Conservation (phyloP, 2,888 invertebrate species). For the Chymomyza fuscimana region DNA sequence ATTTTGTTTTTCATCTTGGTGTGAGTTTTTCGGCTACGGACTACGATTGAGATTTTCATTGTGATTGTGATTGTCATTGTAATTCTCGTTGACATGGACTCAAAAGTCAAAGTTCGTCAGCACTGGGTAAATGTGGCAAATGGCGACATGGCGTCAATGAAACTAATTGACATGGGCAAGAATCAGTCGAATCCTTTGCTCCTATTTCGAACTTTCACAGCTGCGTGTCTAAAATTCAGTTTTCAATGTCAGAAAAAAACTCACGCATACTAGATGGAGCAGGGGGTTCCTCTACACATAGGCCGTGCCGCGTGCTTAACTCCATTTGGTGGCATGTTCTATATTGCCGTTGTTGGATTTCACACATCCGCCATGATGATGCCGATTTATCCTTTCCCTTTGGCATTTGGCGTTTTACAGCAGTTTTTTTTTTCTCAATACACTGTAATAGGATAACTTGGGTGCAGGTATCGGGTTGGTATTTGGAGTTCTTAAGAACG, state of each 20-base stretch:
- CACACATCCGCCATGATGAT: slow-evolving; percentile 48
- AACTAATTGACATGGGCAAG: slow-evolving; percentile 1
- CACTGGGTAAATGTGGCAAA: slow-evolving; percentile 36
- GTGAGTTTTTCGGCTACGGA: slow-evolving; percentile 13
- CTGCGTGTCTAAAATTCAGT: slow-evolving; percentile 37
- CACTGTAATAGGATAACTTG: background rate
- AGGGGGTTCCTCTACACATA: background rate
- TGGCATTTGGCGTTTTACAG: slow-evolving; percentile 47
- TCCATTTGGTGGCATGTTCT: slow-evolving; percentile 1
- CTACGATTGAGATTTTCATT: slow-evolving; percentile 2
- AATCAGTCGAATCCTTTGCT: background rate
- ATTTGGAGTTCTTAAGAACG: no score
- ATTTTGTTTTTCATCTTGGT: no score
- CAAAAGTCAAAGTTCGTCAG: slow-evolving; percentile 42
- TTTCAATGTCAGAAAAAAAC: slow-evolving; percentile 42
- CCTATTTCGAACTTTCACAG: background rate
- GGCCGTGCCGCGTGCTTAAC: background rate
- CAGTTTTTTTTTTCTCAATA: slow-evolving; percentile 20
- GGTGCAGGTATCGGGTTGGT: background rate
- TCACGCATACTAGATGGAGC: background rate
- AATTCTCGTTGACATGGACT: background rate
- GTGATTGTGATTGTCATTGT: background rate
- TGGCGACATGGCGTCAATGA: slow-evolving; percentile 9
- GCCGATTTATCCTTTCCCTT: slow-evolving; percentile 42
- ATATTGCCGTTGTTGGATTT: slow-evolving; percentile 44